Evolutionary conservation across 2,113 vertebrate species (phyloP).

Genomic region (Anser cygnoides): DNA sequence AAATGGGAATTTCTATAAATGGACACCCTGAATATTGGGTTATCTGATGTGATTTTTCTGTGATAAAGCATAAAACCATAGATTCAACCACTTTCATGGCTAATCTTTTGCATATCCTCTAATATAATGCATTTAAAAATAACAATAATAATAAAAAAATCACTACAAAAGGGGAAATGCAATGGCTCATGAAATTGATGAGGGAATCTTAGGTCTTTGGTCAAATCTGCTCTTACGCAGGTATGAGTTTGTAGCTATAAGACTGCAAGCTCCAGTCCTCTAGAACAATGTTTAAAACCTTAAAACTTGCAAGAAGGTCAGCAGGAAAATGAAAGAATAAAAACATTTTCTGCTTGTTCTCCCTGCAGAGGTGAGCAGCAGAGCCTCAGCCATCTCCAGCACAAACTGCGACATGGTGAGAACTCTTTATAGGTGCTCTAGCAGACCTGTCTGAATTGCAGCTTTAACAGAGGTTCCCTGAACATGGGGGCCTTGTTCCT

Average conservation of each 20-base stretch:
- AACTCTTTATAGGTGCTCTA: background rate
- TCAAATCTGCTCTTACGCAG: constrained; percentile 34
- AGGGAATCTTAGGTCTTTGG: constrained; percentile 41
- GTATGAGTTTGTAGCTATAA: background rate
- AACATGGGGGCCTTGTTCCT: background rate
- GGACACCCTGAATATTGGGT: background rate
- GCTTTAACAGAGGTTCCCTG: background rate
- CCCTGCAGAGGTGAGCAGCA: background rate
- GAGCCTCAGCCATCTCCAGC: background rate
- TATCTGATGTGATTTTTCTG: constrained; percentile 11
- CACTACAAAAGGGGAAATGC: constrained; percentile 37
- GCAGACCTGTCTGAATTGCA: background rate
- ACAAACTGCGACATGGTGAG: background rate
- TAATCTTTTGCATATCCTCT: constrained; percentile 51
- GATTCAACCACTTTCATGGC: constrained; percentile 35
- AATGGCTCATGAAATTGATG: constrained; percentile 62
- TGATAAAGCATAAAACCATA: constrained; percentile 29
- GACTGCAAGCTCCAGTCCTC: background rate
- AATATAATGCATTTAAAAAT: constrained; percentile 3
- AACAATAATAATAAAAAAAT: background rate
- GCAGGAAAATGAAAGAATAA: background rate
- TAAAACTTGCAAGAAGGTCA: constrained; percentile 27
- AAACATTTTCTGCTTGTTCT: background rate
- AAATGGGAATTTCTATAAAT: constrained; percentile 9
- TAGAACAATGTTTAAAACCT: background rate